Evolutionary conservation across 2,113 vertebrate species (phyloP).

Genomic region (Oncorhynchus masou): DNA sequence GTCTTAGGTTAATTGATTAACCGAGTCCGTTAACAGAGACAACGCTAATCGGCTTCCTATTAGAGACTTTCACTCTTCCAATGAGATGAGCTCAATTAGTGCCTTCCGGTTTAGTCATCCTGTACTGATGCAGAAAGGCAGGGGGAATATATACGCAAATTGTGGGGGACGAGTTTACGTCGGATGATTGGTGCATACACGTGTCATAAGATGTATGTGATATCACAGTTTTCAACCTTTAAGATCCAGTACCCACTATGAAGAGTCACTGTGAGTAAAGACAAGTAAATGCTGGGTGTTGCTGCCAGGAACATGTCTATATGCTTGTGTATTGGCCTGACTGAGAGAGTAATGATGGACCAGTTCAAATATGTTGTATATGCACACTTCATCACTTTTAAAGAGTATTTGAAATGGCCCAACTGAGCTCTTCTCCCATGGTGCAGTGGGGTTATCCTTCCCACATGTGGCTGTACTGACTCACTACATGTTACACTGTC

Average conservation of each 20-base stretch:
- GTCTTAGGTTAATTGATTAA: constrained; percentile 67
- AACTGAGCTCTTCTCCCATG: not conserved
- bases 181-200: too few species aligned
- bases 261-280: not conserved
- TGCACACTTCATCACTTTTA: not conserved
- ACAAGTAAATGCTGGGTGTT: not conserved
- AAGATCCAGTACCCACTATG: not conserved
- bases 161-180: not conserved
- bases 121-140: not conserved
- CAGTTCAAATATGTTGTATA: not conserved
- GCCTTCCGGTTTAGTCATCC: not conserved
- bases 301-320: not conserved
- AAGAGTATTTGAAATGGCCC: not conserved
- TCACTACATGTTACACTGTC: not conserved
- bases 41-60: constrained; percentile 50
- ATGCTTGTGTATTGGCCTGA: too few species aligned
- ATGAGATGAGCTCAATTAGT: constrained; percentile 73
- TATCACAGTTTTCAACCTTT: not conserved
- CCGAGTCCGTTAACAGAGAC: constrained; percentile 58
- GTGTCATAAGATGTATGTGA: too few species aligned
- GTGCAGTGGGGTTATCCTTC: not conserved
- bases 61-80: constrained; percentile 48
- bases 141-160: not conserved
- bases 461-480: not conserved
- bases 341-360: not conserved